Percentiles rank a stretch among this genome's conserved stretches.
phyloP scores from a whole-genome alignment of 2,113 vertebrate species.

The Hoplias malabaricus region DNA sequence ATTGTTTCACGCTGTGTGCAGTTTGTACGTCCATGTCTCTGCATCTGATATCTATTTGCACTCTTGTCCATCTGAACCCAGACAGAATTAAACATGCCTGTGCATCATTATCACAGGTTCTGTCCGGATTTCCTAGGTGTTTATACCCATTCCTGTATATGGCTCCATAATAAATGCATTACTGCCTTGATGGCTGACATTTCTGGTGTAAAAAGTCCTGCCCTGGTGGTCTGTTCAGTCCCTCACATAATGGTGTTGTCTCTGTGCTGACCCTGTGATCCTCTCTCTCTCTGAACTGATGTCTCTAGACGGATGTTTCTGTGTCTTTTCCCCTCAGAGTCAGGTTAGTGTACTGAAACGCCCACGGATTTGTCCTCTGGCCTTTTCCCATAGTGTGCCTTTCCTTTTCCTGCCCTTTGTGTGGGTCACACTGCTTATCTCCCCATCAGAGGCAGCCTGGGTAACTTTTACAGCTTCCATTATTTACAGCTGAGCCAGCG shows the following conservation, averaged over 20 bases:
- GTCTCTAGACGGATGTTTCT: constrained; percentile 35
- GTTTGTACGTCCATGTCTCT: too few species aligned
- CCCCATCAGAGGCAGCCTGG: constrained; percentile 37
- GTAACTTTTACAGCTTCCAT: constrained; percentile 22
- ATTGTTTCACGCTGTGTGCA: too few species aligned
- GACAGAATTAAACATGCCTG: too few species aligned
- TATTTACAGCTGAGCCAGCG: constrained; percentile 40
- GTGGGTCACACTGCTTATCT: constrained; percentile 36
- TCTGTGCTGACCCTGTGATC: constrained; percentile 59
- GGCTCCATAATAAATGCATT: background rate
- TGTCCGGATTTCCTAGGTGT: background rate
- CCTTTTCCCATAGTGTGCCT: constrained; percentile 49
- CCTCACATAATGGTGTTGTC: constrained; percentile 56
- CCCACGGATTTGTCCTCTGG: constrained; percentile 35
- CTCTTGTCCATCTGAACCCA: too few species aligned
- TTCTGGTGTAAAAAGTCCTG: constrained; percentile 13
- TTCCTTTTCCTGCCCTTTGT: constrained; percentile 24
- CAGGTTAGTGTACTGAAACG: constrained; percentile 14
- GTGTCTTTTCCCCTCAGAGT: constrained; percentile 3
- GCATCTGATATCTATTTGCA: too few species aligned
- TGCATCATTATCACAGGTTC: background rate
- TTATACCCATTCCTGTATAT: background rate
- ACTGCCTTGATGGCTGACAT: background rate
- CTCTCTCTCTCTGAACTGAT: constrained; percentile 58
- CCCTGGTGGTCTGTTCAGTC: constrained; percentile 48